phyloP scores from a whole-genome alignment of 1,140 invertebrate genomes.

The Drosophila rhopaloa region DNA sequence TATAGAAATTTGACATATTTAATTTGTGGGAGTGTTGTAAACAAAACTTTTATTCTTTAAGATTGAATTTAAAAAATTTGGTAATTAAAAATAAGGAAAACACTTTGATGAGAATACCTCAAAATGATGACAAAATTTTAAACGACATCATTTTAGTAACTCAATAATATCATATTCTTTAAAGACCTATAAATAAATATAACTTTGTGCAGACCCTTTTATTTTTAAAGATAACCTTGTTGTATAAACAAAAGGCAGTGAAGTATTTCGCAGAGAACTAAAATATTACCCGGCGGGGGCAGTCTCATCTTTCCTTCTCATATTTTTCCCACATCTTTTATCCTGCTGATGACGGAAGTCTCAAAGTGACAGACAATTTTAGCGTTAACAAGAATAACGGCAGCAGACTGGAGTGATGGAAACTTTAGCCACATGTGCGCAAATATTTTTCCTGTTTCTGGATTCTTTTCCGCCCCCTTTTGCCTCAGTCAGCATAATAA shows the following conservation, averaged over 20 bases:
- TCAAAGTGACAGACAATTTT: slow-evolving; percentile 75
- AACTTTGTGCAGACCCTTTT: not conserved
- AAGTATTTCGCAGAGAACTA: slow-evolving; percentile 11
- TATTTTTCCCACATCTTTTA: slow-evolving; percentile 21
- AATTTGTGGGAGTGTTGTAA: too few species aligned
- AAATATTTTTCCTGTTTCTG: slow-evolving; percentile 41
- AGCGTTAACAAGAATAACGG: slow-evolving; percentile 62
- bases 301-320: slow-evolving; percentile 18
- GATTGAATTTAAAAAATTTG: too few species aligned
- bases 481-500: slow-evolving; percentile 59
- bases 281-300: not conserved
- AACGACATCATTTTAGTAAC: too few species aligned
- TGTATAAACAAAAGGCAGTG: not conserved
- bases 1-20: too few species aligned
- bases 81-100: too few species aligned
- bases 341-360: slow-evolving; percentile 62
- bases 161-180: too few species aligned
- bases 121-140: too few species aligned
- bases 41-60: too few species aligned
- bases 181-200: too few species aligned
- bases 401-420: slow-evolving; percentile 14
- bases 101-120: too few species aligned
- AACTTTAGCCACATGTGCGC: slow-evolving; percentile 70
- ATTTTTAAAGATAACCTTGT: slow-evolving; percentile 9
- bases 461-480: slow-evolving; percentile 4